Base-by-base conservation (phyloP, 2,888 invertebrate species). In the Microdon myrmicae region DNA sequence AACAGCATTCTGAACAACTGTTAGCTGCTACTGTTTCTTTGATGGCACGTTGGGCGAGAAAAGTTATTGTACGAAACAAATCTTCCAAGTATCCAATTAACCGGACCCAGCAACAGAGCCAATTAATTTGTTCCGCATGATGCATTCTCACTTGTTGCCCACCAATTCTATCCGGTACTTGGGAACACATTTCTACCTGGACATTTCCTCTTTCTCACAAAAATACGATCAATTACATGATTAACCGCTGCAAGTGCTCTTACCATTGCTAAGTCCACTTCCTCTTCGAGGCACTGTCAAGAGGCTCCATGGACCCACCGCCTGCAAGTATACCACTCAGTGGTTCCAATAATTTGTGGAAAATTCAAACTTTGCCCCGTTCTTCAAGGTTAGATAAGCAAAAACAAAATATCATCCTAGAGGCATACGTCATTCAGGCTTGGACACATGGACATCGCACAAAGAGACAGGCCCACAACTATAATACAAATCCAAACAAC, bases 361-460 rank as follows among this genome's bases (percentile, higher is more conserved):
- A 51, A 51, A 45, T 45, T 22, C 41, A 58, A 58, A 47, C 47
- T 37, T 43, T 12, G 43, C 38, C 41, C 56, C 66, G 58, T 66
- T 53, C 51, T 66, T 59, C 66, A 66, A 66, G 66, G 48, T 44
- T 58, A 66, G 64, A 66, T 58, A 66, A 58, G 39, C 17, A 37
- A 51, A 59, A 56, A 51, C 45, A 26, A 56, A 64, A 64, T 41
- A 58, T 64, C 64, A 51, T 53, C 51, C 51, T 51, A 51, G 56
- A 64, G 56, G 58, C 64, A 64, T 64, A 64, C 64, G 64, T 64
- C 64, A 64, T 56, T 51, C 56, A 26, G 56, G n/a, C n/a, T 49
- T 51, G 29, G 58, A 51, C 45, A 51, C 47, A 32, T 53, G 45
- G 28, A 39, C 49, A n/a, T n/a, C n/a, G n/a, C n/a, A n/a, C n/a